Evolutionary conservation across 2,113 vertebrate genomes (phyloP).

Genomic region (Ancistrus triradiatus): DNA sequence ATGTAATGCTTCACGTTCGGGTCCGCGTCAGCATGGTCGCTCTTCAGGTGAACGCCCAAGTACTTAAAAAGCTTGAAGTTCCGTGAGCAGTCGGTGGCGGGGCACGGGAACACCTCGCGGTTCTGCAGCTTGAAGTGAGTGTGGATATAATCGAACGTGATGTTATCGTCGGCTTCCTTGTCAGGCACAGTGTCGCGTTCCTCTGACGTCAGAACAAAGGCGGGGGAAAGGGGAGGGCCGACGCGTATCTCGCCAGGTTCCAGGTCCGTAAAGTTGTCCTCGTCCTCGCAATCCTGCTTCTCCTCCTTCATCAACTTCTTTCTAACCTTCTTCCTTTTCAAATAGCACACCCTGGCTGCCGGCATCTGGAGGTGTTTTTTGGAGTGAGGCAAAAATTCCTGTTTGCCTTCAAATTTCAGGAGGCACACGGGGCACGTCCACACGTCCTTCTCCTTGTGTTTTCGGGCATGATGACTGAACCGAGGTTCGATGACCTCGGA

Average conservation of each 20-base stretch:
- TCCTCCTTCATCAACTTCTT: slow-evolving; percentile 56
- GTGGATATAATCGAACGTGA: slow-evolving; percentile 83
- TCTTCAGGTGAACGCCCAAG: slow-evolving; percentile 88
- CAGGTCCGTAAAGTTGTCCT: slow-evolving; percentile 54
- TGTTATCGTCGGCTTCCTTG: slow-evolving; percentile 59
- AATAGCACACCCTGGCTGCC: slow-evolving; percentile 53
- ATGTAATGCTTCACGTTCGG: slow-evolving; percentile 88
- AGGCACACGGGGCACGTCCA: slow-evolving; percentile 89
- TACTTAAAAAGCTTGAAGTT: slow-evolving; percentile 95
- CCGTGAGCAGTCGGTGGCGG: slow-evolving; percentile 82
- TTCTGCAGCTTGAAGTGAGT: slow-evolving; percentile 82
- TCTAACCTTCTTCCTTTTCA: slow-evolving; percentile 72
- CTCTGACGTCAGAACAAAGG: slow-evolving; percentile 62
- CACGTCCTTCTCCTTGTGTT: slow-evolving; percentile 79
- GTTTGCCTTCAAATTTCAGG: slow-evolving; percentile 81
- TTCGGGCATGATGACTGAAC: slow-evolving; percentile 89
- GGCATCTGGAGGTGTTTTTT: slow-evolving; percentile 86
- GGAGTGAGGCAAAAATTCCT: slow-evolving; percentile 83
- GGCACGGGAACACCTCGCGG: slow-evolving; percentile 88
- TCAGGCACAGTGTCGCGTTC: slow-evolving; percentile 54
- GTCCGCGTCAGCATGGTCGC: slow-evolving; percentile 82
- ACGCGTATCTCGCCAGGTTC: slow-evolving; percentile 67
- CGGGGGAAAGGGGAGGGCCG: slow-evolving; percentile 59
- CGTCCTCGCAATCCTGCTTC: slow-evolving; percentile 54
- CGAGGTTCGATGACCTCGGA: slow-evolving; percentile 80